Evolutionary conservation across 2,888 invertebrate genomes (phyloP).

Genomic region (Azorinus chamasolen): DNA sequence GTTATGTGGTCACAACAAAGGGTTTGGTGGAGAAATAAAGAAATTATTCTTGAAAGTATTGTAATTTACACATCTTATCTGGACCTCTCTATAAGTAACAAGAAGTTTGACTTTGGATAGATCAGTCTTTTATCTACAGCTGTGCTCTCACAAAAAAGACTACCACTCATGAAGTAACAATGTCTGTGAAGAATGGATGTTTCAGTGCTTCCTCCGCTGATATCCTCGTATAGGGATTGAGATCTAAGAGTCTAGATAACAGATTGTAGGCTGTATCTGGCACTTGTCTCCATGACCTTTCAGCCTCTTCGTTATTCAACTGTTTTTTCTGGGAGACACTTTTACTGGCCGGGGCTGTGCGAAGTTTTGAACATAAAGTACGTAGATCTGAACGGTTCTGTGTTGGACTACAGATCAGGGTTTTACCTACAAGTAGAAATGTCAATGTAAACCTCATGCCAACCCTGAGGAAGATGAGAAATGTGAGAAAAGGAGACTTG

Average conservation of each 20-base stretch:
- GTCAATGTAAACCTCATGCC: too few relatives aligned
- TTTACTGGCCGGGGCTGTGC: constrained; percentile 64
- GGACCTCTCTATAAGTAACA: too few relatives aligned
- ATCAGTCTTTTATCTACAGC: too few relatives aligned
- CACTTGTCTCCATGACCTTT: constrained; percentile 66
- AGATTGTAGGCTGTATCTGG: constrained; percentile 92
- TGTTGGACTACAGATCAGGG: constrained; percentile 74
- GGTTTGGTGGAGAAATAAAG: too few relatives aligned
- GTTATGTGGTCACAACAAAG: too few relatives aligned
- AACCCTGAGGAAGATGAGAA: too few relatives aligned
- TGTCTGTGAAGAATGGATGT: constrained; percentile 90
- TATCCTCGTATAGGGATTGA: constrained; percentile 92
- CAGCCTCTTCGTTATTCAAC: constrained; percentile 50
- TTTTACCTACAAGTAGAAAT: constrained; percentile 80
- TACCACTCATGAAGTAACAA: too few relatives aligned
- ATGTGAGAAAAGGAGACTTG: too few relatives aligned
- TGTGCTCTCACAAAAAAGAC: too few relatives aligned
- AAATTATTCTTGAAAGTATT: too few relatives aligned
- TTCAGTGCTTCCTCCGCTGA: constrained; percentile 91
- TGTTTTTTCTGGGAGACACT: constrained; percentile 28
- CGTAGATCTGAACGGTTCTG: constrained; percentile 83
- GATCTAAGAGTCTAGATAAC: constrained; percentile 90
- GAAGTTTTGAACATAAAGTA: constrained; percentile 85
- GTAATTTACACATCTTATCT: too few relatives aligned
- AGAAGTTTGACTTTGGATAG: too few relatives aligned